Evolutionary conservation across 1,140 invertebrate genomes (phyloP).

Genomic region (Drosophila bocqueti): DNA sequence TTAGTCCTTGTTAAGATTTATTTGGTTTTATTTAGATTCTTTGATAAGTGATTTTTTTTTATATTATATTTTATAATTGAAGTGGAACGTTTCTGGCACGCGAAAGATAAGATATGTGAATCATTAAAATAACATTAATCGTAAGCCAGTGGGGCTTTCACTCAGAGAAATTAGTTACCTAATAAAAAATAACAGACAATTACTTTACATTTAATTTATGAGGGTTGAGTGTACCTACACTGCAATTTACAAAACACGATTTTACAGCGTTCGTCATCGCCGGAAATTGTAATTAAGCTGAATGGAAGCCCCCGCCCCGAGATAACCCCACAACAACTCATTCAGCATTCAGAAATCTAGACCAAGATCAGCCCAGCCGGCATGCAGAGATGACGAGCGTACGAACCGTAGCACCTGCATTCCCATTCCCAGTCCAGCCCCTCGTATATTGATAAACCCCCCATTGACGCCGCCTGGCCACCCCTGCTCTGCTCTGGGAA

Average conservation of each 20-base stretch:
- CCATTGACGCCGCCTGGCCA: conserved; percentile 44
- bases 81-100: neutral
- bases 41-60: neutral
- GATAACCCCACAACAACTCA: conserved; percentile 31
- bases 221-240: neutral
- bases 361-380: conserved; percentile 29
- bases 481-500: neutral
- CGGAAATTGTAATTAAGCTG: conserved; percentile 29
- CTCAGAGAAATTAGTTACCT: neutral
- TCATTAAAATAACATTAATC: neutral
- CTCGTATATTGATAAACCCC: conserved; percentile 43
- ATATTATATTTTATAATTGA: neutral
- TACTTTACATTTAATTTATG: neutral
- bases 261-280: conserved; percentile 1
- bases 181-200: too few species aligned
- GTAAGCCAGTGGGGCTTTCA: too few species aligned
- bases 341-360: conserved; percentile 30
- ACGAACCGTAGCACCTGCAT: conserved; percentile 33
- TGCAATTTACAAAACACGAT: neutral
- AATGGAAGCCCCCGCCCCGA: conserved; percentile 20
- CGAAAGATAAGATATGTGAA: neutral
- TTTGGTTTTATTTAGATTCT: neutral
- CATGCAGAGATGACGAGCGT: conserved; percentile 39
- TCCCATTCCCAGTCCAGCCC: conserved; percentile 46
- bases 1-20: neutral